Base-by-base conservation (phyloP, 2,113 vertebrate genomes). In the Melanotaenia duboulayi region DNA sequence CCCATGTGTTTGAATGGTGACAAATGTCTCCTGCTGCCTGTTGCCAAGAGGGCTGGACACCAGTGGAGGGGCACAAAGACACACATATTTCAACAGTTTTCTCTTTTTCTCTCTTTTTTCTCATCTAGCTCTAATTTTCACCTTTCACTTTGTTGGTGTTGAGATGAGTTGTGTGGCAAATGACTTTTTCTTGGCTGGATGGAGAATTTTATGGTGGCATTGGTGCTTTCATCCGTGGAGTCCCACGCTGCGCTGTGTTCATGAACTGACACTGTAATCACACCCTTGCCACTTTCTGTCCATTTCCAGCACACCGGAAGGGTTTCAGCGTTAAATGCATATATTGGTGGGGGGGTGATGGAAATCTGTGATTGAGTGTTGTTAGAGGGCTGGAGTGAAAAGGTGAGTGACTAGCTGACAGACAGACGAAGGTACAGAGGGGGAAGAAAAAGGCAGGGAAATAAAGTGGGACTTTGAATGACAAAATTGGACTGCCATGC, bases 251-350 rank as follows among this genome's bases (percentile, higher is more conserved):
- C 20, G 64, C 51, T 0, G 61, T 44, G 77, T 70, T 90, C 80
- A 82, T 84, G 76, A 90, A 87, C 64, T 84, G 82, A 92, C 87
- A 80, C 84, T 60, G 35, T 89, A 89, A 91, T 87, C 65, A 78
- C 16, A 58, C 80, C 81, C 80, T 64, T 74, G 76, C 78, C 69
- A 71, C 62, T 71, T 80, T 82, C 64, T 56, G 65, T 76, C 71
- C 58, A 82, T 86, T 84, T 81, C 23, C 84, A 22, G 63, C 76
- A 46, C 67, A 48, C 63, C 12, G 10, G 58, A 22, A 37, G 40
- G 70, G 42, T 58, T 32, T 69, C 4, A n/a, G 57, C 59, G 75
- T 78, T 76, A 66, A 80, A 83, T 78, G 79, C 72, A 82, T 71
- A 82, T 90, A 58, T 17, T 42, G 35, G 10, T 20, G 12, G 44